A percentile compares a stretch with the other conserved stretches of the same genome.
Conservation (phyloP, 2,113 vertebrate genomes). For the Callaeas wilsoni region DNA sequence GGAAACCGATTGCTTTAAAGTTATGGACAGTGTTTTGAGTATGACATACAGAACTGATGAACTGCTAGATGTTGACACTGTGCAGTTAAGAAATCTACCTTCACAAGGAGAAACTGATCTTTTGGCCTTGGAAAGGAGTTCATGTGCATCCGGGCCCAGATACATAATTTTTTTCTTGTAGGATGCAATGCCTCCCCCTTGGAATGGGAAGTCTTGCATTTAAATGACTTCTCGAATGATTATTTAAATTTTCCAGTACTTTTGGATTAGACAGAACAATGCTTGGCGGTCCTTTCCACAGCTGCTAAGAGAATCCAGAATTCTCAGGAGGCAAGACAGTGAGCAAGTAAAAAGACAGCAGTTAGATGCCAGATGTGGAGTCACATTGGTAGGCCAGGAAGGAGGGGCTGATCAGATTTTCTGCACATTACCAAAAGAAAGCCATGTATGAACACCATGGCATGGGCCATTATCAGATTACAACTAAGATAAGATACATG, state of each 20-base stretch:
- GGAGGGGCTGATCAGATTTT: not conserved
- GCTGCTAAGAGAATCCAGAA: not conserved
- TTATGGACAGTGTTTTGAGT: not conserved
- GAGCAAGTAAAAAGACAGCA: not conserved
- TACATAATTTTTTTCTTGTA: not conserved
- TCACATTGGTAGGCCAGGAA: not conserved
- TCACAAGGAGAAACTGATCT: not conserved
- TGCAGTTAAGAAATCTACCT: not conserved
- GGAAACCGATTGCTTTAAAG: not conserved
- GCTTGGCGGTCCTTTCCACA: not conserved
- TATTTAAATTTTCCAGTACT: not conserved
- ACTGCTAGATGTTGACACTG: not conserved
- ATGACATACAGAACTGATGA: not conserved
- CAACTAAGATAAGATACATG: not conserved
- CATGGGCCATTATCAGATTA: not conserved
- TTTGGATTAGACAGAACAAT: not conserved
- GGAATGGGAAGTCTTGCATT: not conserved
- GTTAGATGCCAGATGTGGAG: not conserved
- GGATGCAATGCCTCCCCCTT: not conserved
- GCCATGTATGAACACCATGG: not conserved
- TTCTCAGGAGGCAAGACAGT: not conserved
- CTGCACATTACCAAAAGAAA: not conserved
- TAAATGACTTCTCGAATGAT: not conserved
- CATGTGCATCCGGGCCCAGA: not conserved
- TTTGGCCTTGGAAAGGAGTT: not conserved